Percentiles rank a stretch among this genome's conserved stretches.
Conservation (phyloP, 2,888 invertebrate genomes). For the Papilio demoleus region DNA sequence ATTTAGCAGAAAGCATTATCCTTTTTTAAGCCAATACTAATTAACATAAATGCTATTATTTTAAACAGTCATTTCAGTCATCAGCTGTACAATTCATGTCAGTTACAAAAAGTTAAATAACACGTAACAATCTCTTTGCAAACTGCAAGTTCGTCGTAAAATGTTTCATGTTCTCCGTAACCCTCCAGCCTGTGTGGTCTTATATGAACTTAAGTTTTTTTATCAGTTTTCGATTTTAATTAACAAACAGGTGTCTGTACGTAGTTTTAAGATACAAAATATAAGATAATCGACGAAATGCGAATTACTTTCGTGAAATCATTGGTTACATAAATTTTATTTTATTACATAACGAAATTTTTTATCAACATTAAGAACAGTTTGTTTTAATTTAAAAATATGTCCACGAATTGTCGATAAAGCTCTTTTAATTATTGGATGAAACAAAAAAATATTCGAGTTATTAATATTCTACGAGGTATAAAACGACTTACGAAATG, state of each 20-base stretch:
- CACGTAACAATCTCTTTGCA: neutral
- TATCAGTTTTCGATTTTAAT: constrained; percentile 36
- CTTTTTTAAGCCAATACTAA: neutral
- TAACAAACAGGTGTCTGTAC: constrained; percentile 30
- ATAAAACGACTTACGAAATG: constrained; percentile 47
- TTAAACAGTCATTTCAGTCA: neutral
- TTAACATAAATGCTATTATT: constrained; percentile 15
- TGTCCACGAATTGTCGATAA: neutral
- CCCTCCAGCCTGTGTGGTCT: constrained; percentile 31
- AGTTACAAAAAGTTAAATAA: constrained; percentile 5
- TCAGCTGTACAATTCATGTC: constrained; percentile 2
- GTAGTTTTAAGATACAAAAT: constrained; percentile 15
- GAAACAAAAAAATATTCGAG: constrained; percentile 47
- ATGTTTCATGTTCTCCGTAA: neutral
- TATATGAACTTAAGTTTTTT: constrained; percentile 26
- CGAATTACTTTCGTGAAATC: neutral
- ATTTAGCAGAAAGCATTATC: neutral
- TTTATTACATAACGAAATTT: constrained; percentile 10
- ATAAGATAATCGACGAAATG: constrained; percentile 18
- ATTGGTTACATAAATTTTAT: constrained; percentile 1
- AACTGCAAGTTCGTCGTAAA: neutral
- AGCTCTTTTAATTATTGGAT: constrained; percentile 41
- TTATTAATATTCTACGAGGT: constrained; percentile 52
- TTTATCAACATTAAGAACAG: neutral
- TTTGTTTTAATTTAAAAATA: neutral